Conservation (phyloP, 2,888 invertebrate genomes). For the Sceliomorpha sp. region DNA sequence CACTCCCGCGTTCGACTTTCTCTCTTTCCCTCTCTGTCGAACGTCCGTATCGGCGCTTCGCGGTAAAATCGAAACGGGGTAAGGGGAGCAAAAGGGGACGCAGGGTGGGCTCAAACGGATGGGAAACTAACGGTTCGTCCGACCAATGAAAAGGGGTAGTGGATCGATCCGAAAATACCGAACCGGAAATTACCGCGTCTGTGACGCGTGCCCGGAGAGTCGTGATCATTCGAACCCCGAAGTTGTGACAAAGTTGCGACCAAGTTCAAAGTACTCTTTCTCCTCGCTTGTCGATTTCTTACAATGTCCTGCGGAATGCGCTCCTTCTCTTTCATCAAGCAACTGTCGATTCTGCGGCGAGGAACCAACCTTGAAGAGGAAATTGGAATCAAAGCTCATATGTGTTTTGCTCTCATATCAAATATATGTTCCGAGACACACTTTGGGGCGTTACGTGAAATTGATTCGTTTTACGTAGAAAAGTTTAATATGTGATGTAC, state of each 20-base stretch:
- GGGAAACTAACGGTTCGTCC: conserved; percentile 51
- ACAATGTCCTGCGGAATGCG: conserved; percentile 24
- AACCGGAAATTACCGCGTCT: conserved; percentile 56
- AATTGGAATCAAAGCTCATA: no score
- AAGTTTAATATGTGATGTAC: no score
- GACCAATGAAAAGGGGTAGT: conserved; percentile 64
- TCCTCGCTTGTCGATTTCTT: conserved; percentile 33
- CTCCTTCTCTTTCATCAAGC: conserved; percentile 33
- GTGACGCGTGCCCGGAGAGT: conserved; percentile 52
- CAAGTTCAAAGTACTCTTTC: conserved; percentile 40
- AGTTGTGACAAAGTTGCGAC: conserved; percentile 37
- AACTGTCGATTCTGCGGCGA: no score
- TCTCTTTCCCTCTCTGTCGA: conserved; percentile 41
- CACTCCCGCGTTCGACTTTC: conserved; percentile 48
- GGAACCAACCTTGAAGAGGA: no score
- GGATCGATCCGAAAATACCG: conserved; percentile 69
- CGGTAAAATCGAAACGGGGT: conserved; percentile 44
- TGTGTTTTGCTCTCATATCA: no score
- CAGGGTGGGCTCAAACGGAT: conserved; percentile 51
- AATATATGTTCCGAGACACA: no score
- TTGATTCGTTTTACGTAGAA: no score
- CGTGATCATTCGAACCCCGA: conserved; percentile 37
- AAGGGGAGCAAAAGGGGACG: conserved; percentile 26
- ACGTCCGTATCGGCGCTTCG: conserved; percentile 41
- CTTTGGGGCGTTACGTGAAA: no score